A percentile compares a stretch with the other conserved stretches of the same genome.
phyloP scores from a whole-genome alignment of 2,797 vertebrate species.

The Craterocephalus amniculus region DNA sequence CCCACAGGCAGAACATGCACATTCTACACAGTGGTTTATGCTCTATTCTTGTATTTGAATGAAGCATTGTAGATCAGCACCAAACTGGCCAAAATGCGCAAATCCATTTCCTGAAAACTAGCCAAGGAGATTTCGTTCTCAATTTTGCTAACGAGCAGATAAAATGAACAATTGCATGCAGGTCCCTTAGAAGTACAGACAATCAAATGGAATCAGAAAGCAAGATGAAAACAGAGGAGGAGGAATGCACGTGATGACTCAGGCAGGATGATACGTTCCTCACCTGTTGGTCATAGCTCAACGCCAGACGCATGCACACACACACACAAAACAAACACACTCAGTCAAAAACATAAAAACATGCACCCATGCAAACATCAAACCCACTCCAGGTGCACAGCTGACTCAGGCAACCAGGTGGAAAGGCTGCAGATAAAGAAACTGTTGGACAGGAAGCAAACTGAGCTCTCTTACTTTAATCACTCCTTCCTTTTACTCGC shows the following conservation, averaged over 20 bases:
- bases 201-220: constrained; percentile 12
- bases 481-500: constrained; percentile 32
- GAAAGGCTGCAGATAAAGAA: constrained; percentile 38
- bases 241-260: constrained; percentile 48
- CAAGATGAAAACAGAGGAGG: constrained; percentile 22
- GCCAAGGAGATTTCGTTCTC: not conserved
- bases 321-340: constrained; percentile 30
- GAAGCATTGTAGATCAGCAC: not conserved
- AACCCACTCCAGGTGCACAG: constrained; percentile 41
- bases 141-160: not conserved
- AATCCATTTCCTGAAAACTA: not conserved
- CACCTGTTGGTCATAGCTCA: constrained; percentile 46
- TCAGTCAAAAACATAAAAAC: constrained; percentile 32
- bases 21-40: not conserved
- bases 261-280: constrained; percentile 36
- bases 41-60: not conserved
- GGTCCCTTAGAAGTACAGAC: constrained; percentile 5
- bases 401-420: constrained; percentile 51
- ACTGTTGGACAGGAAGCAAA: constrained; percentile 31
- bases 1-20: not conserved
- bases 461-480: constrained; percentile 59
- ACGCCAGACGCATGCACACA: constrained; percentile 17
- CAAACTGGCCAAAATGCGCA: not conserved
- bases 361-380: constrained; percentile 53
- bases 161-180: not conserved